Conservation (phyloP, 2,888 invertebrate species). For the Phorcus lineatus region DNA sequence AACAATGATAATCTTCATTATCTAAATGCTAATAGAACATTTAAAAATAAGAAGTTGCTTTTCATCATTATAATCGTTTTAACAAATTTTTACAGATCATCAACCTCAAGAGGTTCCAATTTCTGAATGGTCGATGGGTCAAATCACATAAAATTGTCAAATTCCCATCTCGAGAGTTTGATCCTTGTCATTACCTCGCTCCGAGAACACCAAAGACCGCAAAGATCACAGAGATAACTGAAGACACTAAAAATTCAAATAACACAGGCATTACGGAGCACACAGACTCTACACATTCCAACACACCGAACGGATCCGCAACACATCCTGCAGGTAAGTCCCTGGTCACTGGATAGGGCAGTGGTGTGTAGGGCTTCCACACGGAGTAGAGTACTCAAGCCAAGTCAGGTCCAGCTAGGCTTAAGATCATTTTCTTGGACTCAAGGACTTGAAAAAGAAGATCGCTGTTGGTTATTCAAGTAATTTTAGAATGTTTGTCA, state of each 20-base stretch:
- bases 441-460: too few relatives aligned
- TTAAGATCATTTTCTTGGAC: too few relatives aligned
- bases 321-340: neutral
- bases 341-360: neutral
- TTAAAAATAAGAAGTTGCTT: too few relatives aligned
- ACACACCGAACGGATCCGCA: constrained; percentile 19
- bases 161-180: constrained; percentile 90
- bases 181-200: constrained; percentile 90
- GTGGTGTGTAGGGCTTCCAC: too few relatives aligned
- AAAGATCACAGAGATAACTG: neutral
- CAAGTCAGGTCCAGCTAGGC: too few relatives aligned
- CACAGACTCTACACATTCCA: constrained; percentile 19
- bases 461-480: too few relatives aligned
- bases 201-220: constrained; percentile 40
- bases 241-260: neutral
- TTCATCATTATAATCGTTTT: too few relatives aligned
- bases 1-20: too few relatives aligned
- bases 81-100: constrained; percentile 82
- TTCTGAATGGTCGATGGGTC: constrained; percentile 92
- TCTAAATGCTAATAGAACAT: too few relatives aligned
- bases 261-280: neutral
- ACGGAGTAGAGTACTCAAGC: too few relatives aligned
- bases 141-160: constrained; percentile 95
- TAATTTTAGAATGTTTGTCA: too few relatives aligned
- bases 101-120: constrained; percentile 94